Base-by-base conservation (phyloP, 2,888 invertebrate genomes). In the Leptothorax acervorum region DNA sequence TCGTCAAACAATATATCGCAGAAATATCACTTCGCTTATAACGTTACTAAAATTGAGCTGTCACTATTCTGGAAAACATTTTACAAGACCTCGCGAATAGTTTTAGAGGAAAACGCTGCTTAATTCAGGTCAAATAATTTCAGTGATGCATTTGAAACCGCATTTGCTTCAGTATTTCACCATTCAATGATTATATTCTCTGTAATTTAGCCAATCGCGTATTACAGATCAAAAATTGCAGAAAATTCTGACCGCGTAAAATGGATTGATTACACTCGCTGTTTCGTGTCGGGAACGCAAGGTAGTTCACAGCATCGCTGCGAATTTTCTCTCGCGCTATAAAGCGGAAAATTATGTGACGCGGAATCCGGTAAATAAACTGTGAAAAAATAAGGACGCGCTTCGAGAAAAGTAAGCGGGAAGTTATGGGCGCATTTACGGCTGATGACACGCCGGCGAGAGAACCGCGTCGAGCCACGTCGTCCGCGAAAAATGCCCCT, bases 361-460 rank as follows among this genome's bases (percentile, higher is more conserved):
- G 45, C 28, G 39, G 60, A 79, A 79, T 70, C 28, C 71, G 71
- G 70, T 79, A 70, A 70, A 79, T 79, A 79, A 70, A 79, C 48
- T 48, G 79, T 71, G 79, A 71, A 79, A 79, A 79, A 79, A 79
- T 79, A 79, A 79, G 48, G 35, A 79, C 39, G 48, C 60, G 53
- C 42, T 48, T 48, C 60, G 35, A 70, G 60, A 48, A 48, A 62
- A 60, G 60, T 45, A 71, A 78, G 79, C 60, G 57, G 48, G 39
- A 79, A 79, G 70, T 79, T 79, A 79, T 79, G 48, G 70, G 4
- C 57, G 23, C 79, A 70, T 60, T 79, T 79, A 71, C 48, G 71
- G 79, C 23, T 70, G 70, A 79, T 79, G 79, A 60, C 70, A 79
- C 48, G 18, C 28, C 39, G 57, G 48, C 48, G 39, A 60, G 48